A percentile compares a stretch with the other conserved stretches of the same genome.
These are phyloP conservation scores for Sebastes iracundus DNA, from an alignment of 2,797 vertebrate genomes.

Conservation along the genomic window DNA sequence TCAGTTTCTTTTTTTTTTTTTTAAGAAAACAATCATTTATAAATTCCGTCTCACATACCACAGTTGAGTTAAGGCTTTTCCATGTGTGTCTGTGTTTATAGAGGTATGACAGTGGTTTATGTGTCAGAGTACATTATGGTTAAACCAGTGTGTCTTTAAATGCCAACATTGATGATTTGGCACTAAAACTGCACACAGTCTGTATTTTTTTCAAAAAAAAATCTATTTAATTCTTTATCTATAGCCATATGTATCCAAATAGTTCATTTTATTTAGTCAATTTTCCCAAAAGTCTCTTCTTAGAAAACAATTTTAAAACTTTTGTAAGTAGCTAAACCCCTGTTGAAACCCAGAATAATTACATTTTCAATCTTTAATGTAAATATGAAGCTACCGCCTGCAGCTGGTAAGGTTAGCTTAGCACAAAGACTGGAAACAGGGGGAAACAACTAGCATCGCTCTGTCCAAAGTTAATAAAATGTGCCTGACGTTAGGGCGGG, in stretches of 20 bases:
- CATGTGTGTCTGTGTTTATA: slow-evolving; percentile 35
- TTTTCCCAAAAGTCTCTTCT: background rate
- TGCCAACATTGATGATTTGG: background rate
- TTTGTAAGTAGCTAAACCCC: background rate
- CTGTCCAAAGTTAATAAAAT: background rate
- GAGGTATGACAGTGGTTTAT: slow-evolving; percentile 8
- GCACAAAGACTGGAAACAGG: background rate
- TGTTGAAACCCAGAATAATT: background rate
- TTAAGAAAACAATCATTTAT: slow-evolving; percentile 22
- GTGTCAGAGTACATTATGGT: slow-evolving; percentile 4
- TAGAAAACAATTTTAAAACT: background rate
- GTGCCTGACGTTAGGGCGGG: background rate
- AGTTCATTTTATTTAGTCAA: background rate
- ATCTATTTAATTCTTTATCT: background rate
- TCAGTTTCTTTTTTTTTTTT: background rate
- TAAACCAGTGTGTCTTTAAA: slow-evolving; percentile 7
- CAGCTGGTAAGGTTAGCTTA: slow-evolving; percentile 8
- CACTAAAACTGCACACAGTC: background rate
- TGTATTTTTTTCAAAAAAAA: background rate
- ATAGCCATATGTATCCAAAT: background rate
- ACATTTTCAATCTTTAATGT: background rate
- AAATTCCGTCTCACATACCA: slow-evolving; percentile 8
- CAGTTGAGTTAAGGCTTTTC: slow-evolving; percentile 27
- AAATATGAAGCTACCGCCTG: background rate
- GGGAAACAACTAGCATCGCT: background rate